Conservation (phyloP, 2,888 invertebrate genomes). For the Urechis unicinctus region DNA sequence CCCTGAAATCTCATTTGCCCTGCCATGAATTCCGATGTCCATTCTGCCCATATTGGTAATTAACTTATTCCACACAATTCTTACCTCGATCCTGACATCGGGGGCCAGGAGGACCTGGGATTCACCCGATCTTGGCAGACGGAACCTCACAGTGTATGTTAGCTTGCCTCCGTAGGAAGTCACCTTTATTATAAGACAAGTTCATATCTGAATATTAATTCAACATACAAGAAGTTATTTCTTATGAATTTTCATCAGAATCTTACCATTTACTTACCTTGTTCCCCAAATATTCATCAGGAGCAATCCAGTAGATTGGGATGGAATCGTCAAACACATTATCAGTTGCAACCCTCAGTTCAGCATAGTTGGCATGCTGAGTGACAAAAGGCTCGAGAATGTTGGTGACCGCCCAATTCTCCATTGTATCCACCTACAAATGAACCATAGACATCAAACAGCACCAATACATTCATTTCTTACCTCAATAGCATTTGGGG, state of each 20-base stretch:
- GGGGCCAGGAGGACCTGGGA: slow-evolving; percentile 56
- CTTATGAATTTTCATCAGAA: not conserved
- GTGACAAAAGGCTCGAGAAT: slow-evolving; percentile 30
- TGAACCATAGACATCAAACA: too few relatives aligned
- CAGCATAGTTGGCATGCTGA: not conserved
- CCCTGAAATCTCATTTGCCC: too few relatives aligned
- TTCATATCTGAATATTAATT: not conserved
- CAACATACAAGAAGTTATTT: not conserved
- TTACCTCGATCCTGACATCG: slow-evolving; percentile 60
- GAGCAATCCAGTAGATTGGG: slow-evolving; percentile 70
- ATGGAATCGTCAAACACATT: slow-evolving; percentile 17
- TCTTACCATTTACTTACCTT: slow-evolving; percentile 49
- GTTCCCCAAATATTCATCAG: slow-evolving; percentile 70
- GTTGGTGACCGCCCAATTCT: slow-evolving; percentile 63
- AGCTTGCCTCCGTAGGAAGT: slow-evolving; percentile 82
- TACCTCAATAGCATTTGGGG: too few relatives aligned
- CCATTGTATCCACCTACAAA: slow-evolving; percentile 64
- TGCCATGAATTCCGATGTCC: too few relatives aligned
- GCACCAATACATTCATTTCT: too few relatives aligned
- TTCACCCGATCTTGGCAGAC: slow-evolving; percentile 28
- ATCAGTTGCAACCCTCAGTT: not conserved
- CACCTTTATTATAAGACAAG: too few relatives aligned
- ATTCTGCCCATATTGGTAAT: too few relatives aligned
- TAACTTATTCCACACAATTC: not conserved
- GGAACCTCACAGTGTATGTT: slow-evolving; percentile 62